Evolutionary conservation across 2,113 vertebrate species (phyloP), one percentile per base, ranked within the genome.

Genomic region (Collichthys lucidus): DNA sequence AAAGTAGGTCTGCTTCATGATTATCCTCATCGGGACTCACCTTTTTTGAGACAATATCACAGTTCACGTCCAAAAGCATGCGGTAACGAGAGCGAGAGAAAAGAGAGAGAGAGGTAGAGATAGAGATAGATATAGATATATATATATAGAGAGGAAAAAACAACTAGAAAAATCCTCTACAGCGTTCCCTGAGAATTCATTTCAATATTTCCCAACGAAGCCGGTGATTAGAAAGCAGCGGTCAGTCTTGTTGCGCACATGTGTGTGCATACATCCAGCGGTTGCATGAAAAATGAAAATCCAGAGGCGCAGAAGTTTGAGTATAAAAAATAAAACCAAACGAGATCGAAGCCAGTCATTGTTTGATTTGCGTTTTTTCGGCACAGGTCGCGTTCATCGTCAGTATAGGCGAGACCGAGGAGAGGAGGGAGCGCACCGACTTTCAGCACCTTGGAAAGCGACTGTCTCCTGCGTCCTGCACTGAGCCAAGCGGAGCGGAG

Each of bases 391-490:
- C 76, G 9, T 73, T 80, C 73, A 73, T 84, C 73, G 79, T 82
- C 77, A 57, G 50, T 0, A 8, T 2, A 75, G 63, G 63, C 24
- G 73, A 89, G 84, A 76, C 81, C 22, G 79, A 82, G 61, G 60
- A 76, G n/a, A n/a, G n/a, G n/a, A 74, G 80, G 78, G 77, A 87
- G 83, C 87, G 85, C 90, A 86, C 82, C 70, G 81, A 91, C 86
- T 94, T 94, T 89, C 88, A 92, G 86, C 78, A 92, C 91, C 88
- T 85, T 84, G 86, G 94, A 92, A 81, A 94, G 92, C 88, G 86
- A 89, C 91, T 74, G 87, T 84, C 79, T 91, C 78, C 85, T 86
- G 84, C 80, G 85, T 86, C 87, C 91, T 87, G 91, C 84, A 63
- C 83, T 20, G 87, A 88, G 66, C 63, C 15, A 60, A 77, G 77